Evolutionary conservation across 1,140 invertebrate species (phyloP).

Genomic region (Reticulitermes speratus): DNA sequence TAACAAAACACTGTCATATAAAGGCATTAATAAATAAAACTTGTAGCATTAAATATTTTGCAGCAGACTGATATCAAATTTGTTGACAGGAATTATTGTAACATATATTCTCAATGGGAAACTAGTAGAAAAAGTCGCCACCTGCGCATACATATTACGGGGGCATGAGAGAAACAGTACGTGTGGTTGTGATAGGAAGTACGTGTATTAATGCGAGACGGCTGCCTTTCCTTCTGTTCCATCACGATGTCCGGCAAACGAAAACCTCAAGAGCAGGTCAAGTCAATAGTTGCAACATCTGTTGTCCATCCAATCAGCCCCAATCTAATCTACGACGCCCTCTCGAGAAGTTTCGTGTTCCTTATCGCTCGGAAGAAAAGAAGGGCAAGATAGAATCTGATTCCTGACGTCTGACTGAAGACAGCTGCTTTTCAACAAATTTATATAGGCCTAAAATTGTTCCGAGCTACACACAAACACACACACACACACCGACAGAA

Average conservation of each 20-base stretch:
- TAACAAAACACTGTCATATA: too few relatives aligned
- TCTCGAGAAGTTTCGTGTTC: background rate
- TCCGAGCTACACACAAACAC: too few relatives aligned
- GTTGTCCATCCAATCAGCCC: constrained; percentile 12
- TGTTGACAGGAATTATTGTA: too few relatives aligned
- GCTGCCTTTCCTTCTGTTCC: background rate
- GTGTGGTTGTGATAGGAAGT: background rate
- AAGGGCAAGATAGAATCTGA: background rate
- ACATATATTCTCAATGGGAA: too few relatives aligned
- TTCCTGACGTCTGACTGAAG: background rate
- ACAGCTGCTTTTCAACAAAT: background rate
- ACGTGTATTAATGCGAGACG: background rate
- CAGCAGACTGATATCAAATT: too few relatives aligned
- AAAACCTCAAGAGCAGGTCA: background rate
- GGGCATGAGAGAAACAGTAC: background rate
- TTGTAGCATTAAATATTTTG: too few relatives aligned
- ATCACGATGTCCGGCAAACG: background rate
- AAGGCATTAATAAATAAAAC: too few relatives aligned
- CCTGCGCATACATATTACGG: too few relatives aligned
- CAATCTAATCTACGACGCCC: background rate
- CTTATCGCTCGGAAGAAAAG: background rate
- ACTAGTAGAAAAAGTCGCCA: too few relatives aligned
- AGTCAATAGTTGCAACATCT: background rate
- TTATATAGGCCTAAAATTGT: too few relatives aligned
- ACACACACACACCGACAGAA: too few relatives aligned